Percentiles rank a stretch among this genome's conserved stretches.
Evolutionary conservation across 2,113 vertebrate genomes (phyloP).

Genomic region (Scortum barcoo): DNA sequence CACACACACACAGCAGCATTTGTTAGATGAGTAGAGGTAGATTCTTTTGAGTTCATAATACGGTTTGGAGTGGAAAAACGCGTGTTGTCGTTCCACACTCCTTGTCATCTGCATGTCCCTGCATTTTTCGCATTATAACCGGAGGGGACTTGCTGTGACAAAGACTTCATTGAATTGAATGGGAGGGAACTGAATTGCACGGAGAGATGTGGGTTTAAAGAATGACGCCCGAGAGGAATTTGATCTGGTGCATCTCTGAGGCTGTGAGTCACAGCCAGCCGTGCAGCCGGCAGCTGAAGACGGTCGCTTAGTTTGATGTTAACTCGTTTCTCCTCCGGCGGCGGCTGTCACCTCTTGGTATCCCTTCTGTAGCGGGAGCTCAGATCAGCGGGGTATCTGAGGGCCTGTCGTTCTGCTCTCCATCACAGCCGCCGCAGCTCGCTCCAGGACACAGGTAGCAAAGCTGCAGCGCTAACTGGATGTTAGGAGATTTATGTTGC

Average conservation of each 20-base stretch:
- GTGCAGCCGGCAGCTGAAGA: slow-evolving; percentile 72
- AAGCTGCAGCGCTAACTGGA: slow-evolving; percentile 51
- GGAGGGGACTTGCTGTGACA: slow-evolving; percentile 66
- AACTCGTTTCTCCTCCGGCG: slow-evolving; percentile 78
- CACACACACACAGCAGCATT: not conserved
- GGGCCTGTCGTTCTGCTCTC: slow-evolving; percentile 75
- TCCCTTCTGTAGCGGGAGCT: slow-evolving; percentile 66
- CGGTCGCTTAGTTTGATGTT: slow-evolving; percentile 80
- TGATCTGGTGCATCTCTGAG: slow-evolving; percentile 62
- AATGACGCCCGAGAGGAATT: slow-evolving; percentile 58
- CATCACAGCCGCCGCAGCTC: slow-evolving; percentile 59
- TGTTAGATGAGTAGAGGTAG: not conserved
- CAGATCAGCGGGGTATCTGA: slow-evolving; percentile 76
- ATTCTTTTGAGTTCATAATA: slow-evolving; percentile 8
- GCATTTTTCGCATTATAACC: slow-evolving; percentile 25
- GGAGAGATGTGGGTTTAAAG: slow-evolving; percentile 58
- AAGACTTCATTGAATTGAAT: slow-evolving; percentile 74
- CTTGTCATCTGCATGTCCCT: slow-evolving; percentile 29
- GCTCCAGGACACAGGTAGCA: slow-evolving; percentile 74
- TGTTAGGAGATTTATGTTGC: slow-evolving; percentile 58
- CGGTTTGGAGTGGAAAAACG: not conserved
- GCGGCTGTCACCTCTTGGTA: slow-evolving; percentile 77
- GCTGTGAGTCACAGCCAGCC: slow-evolving; percentile 77
- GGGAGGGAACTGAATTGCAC: slow-evolving; percentile 49
- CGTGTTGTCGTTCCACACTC: not conserved